Conservation (phyloP, 2,888 invertebrate species). For the Hipparchia semele region DNA sequence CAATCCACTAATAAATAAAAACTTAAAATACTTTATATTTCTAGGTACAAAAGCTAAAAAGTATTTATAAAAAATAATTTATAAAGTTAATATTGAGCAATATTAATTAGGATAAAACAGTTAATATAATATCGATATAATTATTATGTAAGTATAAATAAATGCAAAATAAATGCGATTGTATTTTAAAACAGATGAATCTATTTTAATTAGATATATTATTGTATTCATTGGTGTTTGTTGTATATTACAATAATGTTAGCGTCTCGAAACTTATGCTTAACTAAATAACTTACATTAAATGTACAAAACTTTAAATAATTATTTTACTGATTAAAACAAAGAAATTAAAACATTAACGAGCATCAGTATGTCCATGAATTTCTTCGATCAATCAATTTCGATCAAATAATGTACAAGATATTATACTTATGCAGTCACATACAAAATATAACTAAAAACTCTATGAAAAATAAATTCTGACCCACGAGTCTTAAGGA, state of each 20-base stretch:
- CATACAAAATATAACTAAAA: too few species aligned
- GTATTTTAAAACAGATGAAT: constrained; percentile 46
- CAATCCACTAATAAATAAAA: constrained; percentile 44
- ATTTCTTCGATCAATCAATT: not conserved
- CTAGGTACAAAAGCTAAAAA: constrained; percentile 48
- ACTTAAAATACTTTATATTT: constrained; percentile 49
- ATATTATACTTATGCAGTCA: too few species aligned
- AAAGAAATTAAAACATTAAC: not conserved
- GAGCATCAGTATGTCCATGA: not conserved
- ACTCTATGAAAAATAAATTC: too few species aligned
- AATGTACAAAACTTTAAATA: constrained; percentile 30
- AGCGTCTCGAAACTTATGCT: constrained; percentile 32
- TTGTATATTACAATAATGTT: constrained; percentile 43
- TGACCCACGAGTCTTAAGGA: too few species aligned
- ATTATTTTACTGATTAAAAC: constrained; percentile 4
- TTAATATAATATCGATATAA: not conserved
- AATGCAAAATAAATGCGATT: constrained; percentile 65
- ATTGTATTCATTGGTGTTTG: constrained; percentile 70
- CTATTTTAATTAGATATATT: constrained; percentile 48
- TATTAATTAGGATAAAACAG: constrained; percentile 45
- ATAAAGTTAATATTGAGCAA: constrained; percentile 65
- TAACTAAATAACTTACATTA: constrained; percentile 24
- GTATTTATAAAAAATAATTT: constrained; percentile 42
- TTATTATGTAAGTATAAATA: constrained; percentile 43
- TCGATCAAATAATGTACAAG: too few species aligned